Percentiles rank a stretch among this genome's conserved stretches.
Conservation (phyloP, 2,888 invertebrate species). For the Therioaphis trifolii region DNA sequence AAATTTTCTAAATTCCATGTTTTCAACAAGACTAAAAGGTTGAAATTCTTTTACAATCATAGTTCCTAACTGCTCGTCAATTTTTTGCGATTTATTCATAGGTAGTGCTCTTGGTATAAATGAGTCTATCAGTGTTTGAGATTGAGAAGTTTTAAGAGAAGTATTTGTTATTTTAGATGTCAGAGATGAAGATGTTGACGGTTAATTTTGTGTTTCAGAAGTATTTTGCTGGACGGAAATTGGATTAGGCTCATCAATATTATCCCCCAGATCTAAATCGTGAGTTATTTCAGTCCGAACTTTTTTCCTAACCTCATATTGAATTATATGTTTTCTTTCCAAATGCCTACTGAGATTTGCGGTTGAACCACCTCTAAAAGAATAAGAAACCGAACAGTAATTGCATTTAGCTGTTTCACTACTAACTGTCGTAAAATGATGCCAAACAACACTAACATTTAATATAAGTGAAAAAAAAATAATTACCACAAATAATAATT, state of each 20-base stretch:
- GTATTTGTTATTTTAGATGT: conserved; percentile 12
- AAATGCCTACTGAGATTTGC: conserved; percentile 22
- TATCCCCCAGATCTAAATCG: background rate
- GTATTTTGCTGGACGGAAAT: conserved; percentile 12
- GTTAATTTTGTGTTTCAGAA: conserved; percentile 21
- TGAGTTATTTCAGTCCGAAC: background rate
- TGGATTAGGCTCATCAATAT: conserved; percentile 17
- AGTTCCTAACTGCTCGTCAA: conserved; percentile 24
- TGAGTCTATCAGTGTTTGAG: conserved; percentile 11
- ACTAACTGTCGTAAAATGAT: background rate
- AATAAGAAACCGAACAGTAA: conserved; percentile 7
- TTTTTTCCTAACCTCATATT: conserved; percentile 19
- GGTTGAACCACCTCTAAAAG: conserved; percentile 7
- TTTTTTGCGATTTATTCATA: conserved; percentile 26
- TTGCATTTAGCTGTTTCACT: background rate
- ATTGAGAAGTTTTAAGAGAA: background rate
- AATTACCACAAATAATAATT: conserved; percentile 7
- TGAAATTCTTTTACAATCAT: conserved; percentile 62
- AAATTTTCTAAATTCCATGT: conserved; percentile 63
- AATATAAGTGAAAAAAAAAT: conserved; percentile 15
- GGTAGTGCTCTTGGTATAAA: conserved; percentile 21
- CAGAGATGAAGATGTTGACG: background rate
- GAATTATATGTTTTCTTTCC: conserved; percentile 24
- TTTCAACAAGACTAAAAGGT: conserved; percentile 63
- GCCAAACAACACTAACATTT: background rate